Percentiles rank a stretch among this genome's conserved stretches.
Evolutionary conservation across 35 echinoderm and acorn worm genomes (phyloP).

Genomic region (Chiridota heheva): DNA sequence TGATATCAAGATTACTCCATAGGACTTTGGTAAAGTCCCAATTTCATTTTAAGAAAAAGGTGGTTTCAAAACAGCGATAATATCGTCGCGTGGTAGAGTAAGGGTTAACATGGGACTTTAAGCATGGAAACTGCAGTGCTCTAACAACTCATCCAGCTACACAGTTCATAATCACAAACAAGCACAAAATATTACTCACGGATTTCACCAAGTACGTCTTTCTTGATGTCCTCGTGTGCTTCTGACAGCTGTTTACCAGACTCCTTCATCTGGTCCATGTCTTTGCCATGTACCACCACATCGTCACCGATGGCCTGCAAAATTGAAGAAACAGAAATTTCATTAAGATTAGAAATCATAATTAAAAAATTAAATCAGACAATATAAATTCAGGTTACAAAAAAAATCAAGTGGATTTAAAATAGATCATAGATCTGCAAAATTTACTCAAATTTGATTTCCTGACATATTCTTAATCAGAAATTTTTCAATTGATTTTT

Average conservation of each 20-base stretch:
- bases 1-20: too few relatives aligned
- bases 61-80: too few relatives aligned
- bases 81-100: too few relatives aligned
- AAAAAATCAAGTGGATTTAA: neutral
- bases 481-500: too few relatives aligned
- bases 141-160: too few relatives aligned
- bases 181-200: constrained; percentile 43
- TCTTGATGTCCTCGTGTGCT: constrained; percentile 83
- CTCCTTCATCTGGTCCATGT: constrained; percentile 77
- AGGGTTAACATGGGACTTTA: too few relatives aligned
- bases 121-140: too few relatives aligned
- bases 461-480: too few relatives aligned
- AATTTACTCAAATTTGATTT: neutral
- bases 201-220: constrained; percentile 74
- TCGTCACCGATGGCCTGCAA: constrained; percentile 78
- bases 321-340: neutral
- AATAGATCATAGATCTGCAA: neutral
- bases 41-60: too few relatives aligned
- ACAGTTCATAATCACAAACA: too few relatives aligned
- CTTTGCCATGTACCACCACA: constrained; percentile 80
- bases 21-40: too few relatives aligned
- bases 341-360: neutral
- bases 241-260: constrained; percentile 78
- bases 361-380: neutral
- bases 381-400: neutral